Conservation (phyloP, 2,888 invertebrate species). For the Vesta saturnalis region DNA sequence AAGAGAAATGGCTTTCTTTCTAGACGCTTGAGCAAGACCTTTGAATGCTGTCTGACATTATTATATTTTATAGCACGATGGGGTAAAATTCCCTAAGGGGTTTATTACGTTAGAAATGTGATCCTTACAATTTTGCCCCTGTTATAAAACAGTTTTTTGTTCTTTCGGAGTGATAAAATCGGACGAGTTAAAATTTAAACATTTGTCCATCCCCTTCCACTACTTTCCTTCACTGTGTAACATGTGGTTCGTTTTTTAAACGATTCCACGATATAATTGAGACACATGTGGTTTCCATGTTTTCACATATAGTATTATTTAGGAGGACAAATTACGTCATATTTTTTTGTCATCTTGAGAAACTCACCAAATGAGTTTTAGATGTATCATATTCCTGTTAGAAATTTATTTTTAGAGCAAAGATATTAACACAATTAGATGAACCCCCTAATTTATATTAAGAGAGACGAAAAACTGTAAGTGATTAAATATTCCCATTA, state of each 20-base stretch:
- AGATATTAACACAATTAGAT: neutral
- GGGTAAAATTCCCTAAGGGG: slow-evolving; percentile 26
- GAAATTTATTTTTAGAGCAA: neutral
- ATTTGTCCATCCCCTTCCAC: neutral
- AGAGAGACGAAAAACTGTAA: too few relatives aligned
- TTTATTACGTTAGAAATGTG: slow-evolving; percentile 31
- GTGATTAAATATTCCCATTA: neutral
- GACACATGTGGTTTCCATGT: slow-evolving; percentile 6
- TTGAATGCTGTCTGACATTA: slow-evolving; percentile 14
- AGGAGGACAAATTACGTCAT: slow-evolving; percentile 6
- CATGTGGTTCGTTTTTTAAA: slow-evolving; percentile 3
- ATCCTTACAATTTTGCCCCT: slow-evolving; percentile 17
- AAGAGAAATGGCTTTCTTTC: slow-evolving; percentile 9
- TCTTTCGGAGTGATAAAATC: neutral
- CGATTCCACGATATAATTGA: neutral
- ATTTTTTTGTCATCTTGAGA: slow-evolving; percentile 6
- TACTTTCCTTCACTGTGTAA: neutral
- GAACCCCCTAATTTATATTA: too few relatives aligned
- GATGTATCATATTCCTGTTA: neutral
- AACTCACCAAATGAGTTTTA: neutral
- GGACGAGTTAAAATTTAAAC: neutral
- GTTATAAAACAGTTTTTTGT: neutral
- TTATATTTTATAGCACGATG: slow-evolving; percentile 24
- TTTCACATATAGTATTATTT: slow-evolving; percentile 7
- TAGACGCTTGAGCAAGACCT: slow-evolving; percentile 1